These are phyloP conservation scores for Microcaecilia unicolor DNA, from an alignment of 2,797 vertebrate species.

Conservation along the genomic window DNA sequence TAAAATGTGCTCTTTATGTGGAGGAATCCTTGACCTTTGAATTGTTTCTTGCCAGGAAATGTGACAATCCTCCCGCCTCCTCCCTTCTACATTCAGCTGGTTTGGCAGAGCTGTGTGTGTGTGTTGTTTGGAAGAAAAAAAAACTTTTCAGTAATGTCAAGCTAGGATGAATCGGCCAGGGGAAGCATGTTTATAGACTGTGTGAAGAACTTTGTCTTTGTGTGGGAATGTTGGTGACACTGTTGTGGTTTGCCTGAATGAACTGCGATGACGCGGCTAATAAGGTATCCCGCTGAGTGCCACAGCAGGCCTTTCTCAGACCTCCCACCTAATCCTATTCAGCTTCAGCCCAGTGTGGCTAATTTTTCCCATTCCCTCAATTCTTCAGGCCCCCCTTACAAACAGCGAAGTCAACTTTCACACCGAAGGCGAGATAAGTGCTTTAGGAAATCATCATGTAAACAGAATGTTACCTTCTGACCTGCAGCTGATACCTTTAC, in stretches of 20 bases:
- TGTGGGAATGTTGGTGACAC: conserved; percentile 79
- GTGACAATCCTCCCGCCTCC: conserved; percentile 32
- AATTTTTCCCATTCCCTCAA: conserved; percentile 70
- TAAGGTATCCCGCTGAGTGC: conserved; percentile 59
- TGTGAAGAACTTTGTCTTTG: conserved; percentile 85
- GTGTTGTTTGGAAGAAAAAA: conserved; percentile 17
- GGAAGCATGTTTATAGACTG: conserved; percentile 87
- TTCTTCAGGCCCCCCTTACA: conserved; percentile 58
- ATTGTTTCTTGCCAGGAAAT: conserved; percentile 56
- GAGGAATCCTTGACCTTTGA: conserved; percentile 62
- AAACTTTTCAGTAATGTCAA: conserved; percentile 60
- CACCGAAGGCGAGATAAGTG: conserved; percentile 73
- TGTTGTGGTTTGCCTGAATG: conserved; percentile 80
- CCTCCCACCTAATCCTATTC: conserved; percentile 80
- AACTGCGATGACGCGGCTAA: conserved; percentile 77
- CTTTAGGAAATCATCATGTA: conserved; percentile 87
- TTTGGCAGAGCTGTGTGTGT: conserved; percentile 42
- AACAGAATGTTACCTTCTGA: conserved; percentile 95
- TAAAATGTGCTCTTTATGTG: conserved; percentile 35
- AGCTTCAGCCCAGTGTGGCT: conserved; percentile 77
- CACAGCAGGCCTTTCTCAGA: conserved; percentile 42
- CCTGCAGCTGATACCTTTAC: conserved; percentile 80
- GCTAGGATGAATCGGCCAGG: conserved; percentile 68
- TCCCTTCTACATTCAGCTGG: conserved; percentile 14
- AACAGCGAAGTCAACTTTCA: conserved; percentile 82